Evolutionary conservation across 2,797 vertebrate species (phyloP), one percentile per base, ranked within the genome.

Genomic region (Chelonia mydas): DNA sequence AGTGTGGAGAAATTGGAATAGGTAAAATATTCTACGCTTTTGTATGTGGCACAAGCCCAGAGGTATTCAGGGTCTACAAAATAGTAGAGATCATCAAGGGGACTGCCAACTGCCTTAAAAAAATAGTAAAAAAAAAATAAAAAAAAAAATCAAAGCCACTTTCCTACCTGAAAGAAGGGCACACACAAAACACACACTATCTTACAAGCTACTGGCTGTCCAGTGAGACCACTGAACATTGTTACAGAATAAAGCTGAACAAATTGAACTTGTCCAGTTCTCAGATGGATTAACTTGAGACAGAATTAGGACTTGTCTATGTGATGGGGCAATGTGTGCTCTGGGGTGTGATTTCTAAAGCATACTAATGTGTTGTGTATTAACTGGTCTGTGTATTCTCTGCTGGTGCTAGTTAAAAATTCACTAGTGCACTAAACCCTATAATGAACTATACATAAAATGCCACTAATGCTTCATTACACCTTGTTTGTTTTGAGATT

Each of bases 401-500:
- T 41, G n/a, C n/a, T 41, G n/a, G n/a, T 41, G 37, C 37, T 72
- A 11, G 37, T 72, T 72, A 41, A 72, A 72, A 72, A 41, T 72
- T 72, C 37, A 72, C 37, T 72, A 11, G 19, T 72, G 68, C n/a
- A 72, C 68, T 41, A 41, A 72, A 41, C 21, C 68, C 68, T 83
- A 76, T 15, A 0, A 0, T 41, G 37, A 81, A 53, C 57, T 57
- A 4, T 7, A 65, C 33, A 51, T 1, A 16, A 15, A 85, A 47
- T 0, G 0, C 3, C 68, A 16, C 17, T 31, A 83, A 17, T 61
- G 45, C 41, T 33, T 61, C 45, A 57, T 68, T 2, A 10, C 65
- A 76, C 37, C 4, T 81, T 76, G 6, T 3, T 81, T 51, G 25
- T 85, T 41, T 16, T 90, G 72, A 88, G 15, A 16, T 12, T 86